Base-by-base conservation (phyloP, 2,888 invertebrate genomes). In the Erebia palarica region DNA sequence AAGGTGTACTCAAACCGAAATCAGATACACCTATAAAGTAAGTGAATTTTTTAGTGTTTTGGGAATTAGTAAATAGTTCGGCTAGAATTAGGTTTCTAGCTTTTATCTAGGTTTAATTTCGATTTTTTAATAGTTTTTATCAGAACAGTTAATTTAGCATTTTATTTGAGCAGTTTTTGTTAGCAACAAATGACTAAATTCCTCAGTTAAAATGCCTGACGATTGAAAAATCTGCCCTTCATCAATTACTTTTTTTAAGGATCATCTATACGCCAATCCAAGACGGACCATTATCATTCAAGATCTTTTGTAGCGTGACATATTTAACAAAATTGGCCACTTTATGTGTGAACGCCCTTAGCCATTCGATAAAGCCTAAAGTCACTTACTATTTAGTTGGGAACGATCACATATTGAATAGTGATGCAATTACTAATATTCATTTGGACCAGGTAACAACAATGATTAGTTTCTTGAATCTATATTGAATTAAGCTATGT, bases 201-300 rank as follows among this genome's bases (percentile, higher is more conserved):
- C 44, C 44, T 44, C 44, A 44, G 44, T 44, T 8, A 44, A 44
- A 44, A 44, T 44, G 36, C 36, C 11, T 13, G 47, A 47, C 36
- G 36, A 36, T 36, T 36, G 3, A 47, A 11, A 13, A 11, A 47
- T 47, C 47, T 47, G 13, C 47, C 7, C 36, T 36, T 36, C 7
- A 36, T 7, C 36, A 36, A 36, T 7, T 36, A 7, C 36, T 36
- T 49, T 57, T 5, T 55, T 47, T 36, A 10, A 95, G 95, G 75
- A 83, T 95, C 57, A 88, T 87, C 71, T 95, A 94, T 78, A 91
- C 93, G 36, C 94, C 95, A 1, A 89, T 90, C 61, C 84, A 89
- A 76, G 89, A 94, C 59, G 95, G 95, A 0, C 93, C 94, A 44
- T 78, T 92, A 18, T 90, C 91, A 10, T 95, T 95, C 79, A 92